Conservation (phyloP, 2,888 invertebrate species). For the Ochropleura leucogaster region DNA sequence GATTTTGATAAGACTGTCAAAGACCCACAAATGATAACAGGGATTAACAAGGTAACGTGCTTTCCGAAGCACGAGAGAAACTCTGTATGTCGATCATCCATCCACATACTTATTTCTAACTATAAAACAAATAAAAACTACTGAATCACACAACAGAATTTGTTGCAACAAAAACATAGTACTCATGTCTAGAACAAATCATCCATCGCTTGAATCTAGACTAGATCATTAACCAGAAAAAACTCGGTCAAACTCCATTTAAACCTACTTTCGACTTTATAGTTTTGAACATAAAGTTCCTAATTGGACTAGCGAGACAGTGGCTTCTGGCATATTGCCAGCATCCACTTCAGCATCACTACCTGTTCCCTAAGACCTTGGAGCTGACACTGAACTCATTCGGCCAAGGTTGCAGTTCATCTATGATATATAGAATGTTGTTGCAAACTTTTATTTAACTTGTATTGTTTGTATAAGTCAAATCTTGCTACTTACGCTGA, state of each 20-base stretch:
- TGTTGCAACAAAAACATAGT: conserved; percentile 5
- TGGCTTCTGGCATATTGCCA: conserved; percentile 62
- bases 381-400: conserved; percentile 75
- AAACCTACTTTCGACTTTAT: conserved; percentile 26
- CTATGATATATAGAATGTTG: conserved; percentile 10
- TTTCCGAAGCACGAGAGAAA: no score
- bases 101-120: neutral
- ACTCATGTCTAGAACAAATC: conserved; percentile 28
- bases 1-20: no score
- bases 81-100: no score
- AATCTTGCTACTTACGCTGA: no score
- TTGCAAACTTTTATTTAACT: no score
- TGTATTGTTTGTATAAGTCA: no score
- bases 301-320: conserved; percentile 8
- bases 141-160: neutral
- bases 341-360: conserved; percentile 64
- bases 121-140: neutral
- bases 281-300: conserved; percentile 21
- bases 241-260: conserved; percentile 48
- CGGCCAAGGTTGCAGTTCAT: conserved; percentile 61
- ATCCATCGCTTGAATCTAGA: conserved; percentile 36
- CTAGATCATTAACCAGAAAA: conserved; percentile 57
- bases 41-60: no score
- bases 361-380: conserved; percentile 78
- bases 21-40: no score